Base-by-base conservation (phyloP, 2,113 vertebrate genomes). In the Jaculus jaculus region DNA sequence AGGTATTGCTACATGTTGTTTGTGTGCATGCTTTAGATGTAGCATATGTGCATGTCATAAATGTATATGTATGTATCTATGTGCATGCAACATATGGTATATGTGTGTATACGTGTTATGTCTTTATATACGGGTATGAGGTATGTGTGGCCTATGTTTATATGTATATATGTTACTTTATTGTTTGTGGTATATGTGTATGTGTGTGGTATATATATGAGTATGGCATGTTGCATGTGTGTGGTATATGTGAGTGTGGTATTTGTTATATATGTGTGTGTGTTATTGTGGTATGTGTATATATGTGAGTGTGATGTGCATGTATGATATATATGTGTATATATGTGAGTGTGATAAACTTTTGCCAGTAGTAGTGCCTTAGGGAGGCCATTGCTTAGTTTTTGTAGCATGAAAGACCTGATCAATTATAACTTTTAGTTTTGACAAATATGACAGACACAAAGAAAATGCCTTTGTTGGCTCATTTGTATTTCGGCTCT, bases 91-190 rank as follows among this genome's bases (percentile, higher is more conserved):
- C 28, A 28, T 68, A 30, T 68, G 66, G 61, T 30, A 11, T 82
- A 4, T 66, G 28, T 47, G 18, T 82, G 10, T 42, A 37, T 13
- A 9, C 66, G 47, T 30, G 63, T 18, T 24, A 3, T 65, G 63
- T 65, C 7, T 3, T 1, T 61, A 21, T n/a, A 20, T 26, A 3
- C 10, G 2, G 20, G 47, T 30, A 7, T 26, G n/a, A 15, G 7
- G 26, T 72, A 20, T 72, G 69, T n/a, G 28, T 32, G 30, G 34
- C 30, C 7, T 30, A 42, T 42, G 61, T 65, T 5, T 16, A 54
- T 51, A 12, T 51, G 51, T 51, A 51, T 16, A 54, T 54, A 54
- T 54, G 54, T 54, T 54, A 54, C 7, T 54, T 54, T 54, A 8
- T 47, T 47, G 42, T 47, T 47, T 47, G 6, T 7, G 54, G 54